phyloP scores from a whole-genome alignment of 1,140 invertebrate species.

The Procambarus clarkii region DNA sequence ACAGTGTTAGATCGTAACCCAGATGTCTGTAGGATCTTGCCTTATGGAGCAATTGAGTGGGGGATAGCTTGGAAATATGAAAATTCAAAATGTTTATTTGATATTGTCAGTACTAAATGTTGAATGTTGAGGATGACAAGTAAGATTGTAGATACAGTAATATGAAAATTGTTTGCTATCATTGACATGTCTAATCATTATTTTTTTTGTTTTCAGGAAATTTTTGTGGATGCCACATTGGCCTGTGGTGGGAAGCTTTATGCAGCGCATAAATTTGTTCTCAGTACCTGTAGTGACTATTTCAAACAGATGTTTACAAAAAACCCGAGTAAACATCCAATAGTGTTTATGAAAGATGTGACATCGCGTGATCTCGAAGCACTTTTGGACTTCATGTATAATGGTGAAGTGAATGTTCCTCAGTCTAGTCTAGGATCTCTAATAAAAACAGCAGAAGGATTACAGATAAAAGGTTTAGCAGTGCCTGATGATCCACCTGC shows the following conservation, averaged over 20 bases:
- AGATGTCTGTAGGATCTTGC: too few relatives aligned
- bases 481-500: slow-evolving; percentile 71
- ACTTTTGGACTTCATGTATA: slow-evolving; percentile 95
- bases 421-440: slow-evolving; percentile 77
- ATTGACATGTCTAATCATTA: neutral
- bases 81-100: too few relatives aligned
- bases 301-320: slow-evolving; percentile 91
- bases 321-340: slow-evolving; percentile 90
- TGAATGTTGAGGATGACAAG: too few relatives aligned
- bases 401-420: slow-evolving; percentile 95
- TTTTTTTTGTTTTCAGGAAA: slow-evolving; percentile 66
- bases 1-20: too few relatives aligned
- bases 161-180: neutral
- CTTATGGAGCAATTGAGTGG: too few relatives aligned
- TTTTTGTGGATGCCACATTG: slow-evolving; percentile 72
- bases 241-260: slow-evolving; percentile 72
- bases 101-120: too few relatives aligned
- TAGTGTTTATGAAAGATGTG: slow-evolving; percentile 89
- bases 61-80: too few relatives aligned
- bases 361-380: slow-evolving; percentile 89
- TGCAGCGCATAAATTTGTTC: slow-evolving; percentile 76
- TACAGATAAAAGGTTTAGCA: slow-evolving; percentile 72
- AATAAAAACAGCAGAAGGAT: slow-evolving; percentile 72
- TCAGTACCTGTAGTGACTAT: slow-evolving; percentile 90
- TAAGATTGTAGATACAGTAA: too few relatives aligned